These are phyloP conservation scores for Aporrectodea caliginosa DNA, from an alignment of 1,140 invertebrate genomes.

Conservation along the genomic window DNA sequence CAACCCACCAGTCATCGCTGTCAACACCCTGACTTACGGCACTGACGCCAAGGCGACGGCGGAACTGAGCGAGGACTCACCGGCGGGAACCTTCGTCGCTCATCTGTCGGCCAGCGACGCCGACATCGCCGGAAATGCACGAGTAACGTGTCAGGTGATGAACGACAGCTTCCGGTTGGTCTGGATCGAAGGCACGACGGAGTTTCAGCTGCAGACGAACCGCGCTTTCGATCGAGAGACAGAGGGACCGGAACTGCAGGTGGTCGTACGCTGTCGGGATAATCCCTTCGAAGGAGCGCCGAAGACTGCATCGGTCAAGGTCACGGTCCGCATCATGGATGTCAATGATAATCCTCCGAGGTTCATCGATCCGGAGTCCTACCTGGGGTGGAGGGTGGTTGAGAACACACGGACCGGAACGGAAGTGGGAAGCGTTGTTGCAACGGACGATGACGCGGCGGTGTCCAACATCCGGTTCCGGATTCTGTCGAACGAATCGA, in stretches of 20 bases:
- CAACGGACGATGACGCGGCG: neutral
- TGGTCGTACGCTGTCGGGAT: neutral
- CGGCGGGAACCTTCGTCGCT: constrained; percentile 79
- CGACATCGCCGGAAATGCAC: neutral
- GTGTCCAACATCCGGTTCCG: neutral
- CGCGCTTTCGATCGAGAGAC: neutral
- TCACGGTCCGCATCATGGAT: neutral
- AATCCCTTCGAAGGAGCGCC: neutral
- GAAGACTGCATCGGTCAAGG: neutral
- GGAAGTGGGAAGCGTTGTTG: neutral
- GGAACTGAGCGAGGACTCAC: constrained; percentile 85
- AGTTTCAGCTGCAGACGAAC: neutral
- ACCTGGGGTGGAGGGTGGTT: neutral
- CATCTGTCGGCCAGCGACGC: neutral
- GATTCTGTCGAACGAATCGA: neutral
- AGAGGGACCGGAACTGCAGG: neutral
- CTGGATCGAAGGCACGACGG: neutral
- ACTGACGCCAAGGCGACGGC: constrained; percentile 70
- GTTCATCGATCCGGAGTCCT: neutral
- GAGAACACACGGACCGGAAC: neutral
- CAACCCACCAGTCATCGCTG: constrained; percentile 85
- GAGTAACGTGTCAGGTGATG: neutral
- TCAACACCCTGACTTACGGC: constrained; percentile 51
- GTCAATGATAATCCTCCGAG: constrained; percentile 24
- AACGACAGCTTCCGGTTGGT: constrained; percentile 3